phyloP scores from a whole-genome alignment of 2,113 vertebrate species.

The Cyanocitta stelleri region DNA sequence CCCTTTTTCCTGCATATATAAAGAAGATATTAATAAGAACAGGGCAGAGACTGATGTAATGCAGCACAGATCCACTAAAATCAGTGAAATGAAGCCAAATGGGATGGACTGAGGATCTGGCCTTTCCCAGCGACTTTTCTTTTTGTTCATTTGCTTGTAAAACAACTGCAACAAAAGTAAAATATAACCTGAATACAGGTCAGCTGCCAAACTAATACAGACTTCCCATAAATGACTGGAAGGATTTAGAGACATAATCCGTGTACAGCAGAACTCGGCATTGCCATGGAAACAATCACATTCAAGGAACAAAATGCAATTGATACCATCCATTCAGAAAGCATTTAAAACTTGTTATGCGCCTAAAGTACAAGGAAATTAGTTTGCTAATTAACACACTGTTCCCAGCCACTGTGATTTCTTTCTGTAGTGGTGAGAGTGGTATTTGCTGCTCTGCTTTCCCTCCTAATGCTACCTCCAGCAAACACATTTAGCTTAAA shows the following conservation, averaged over 20 bases:
- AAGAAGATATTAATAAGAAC: not conserved
- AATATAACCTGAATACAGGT: conserved; percentile 21
- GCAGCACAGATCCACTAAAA: not conserved
- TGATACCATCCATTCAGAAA: conserved; percentile 18
- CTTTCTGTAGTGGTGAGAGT: not conserved
- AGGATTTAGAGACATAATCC: not conserved
- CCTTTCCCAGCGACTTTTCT: not conserved
- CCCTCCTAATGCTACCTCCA: not conserved
- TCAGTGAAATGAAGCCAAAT: not conserved
- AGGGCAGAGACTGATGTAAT: not conserved
- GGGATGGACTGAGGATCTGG: not conserved
- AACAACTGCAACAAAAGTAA: not conserved
- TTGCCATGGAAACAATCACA: conserved; percentile 49
- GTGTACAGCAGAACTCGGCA: not conserved
- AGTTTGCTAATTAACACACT: conserved; percentile 52
- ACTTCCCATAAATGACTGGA: not conserved
- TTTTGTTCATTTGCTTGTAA: not conserved
- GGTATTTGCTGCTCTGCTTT: not conserved
- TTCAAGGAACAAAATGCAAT: conserved; percentile 9
- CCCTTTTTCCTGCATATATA: not conserved
- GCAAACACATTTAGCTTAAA: conserved; percentile 33
- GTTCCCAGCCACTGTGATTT: conserved; percentile 12
- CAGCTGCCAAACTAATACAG: conserved; percentile 20
- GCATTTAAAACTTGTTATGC: conserved; percentile 45
- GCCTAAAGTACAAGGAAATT: conserved; percentile 31